Percentiles rank a stretch among this genome's conserved stretches.
Evolutionary conservation across 2,888 invertebrate genomes (phyloP).

Genomic region (Conus canariensis): DNA sequence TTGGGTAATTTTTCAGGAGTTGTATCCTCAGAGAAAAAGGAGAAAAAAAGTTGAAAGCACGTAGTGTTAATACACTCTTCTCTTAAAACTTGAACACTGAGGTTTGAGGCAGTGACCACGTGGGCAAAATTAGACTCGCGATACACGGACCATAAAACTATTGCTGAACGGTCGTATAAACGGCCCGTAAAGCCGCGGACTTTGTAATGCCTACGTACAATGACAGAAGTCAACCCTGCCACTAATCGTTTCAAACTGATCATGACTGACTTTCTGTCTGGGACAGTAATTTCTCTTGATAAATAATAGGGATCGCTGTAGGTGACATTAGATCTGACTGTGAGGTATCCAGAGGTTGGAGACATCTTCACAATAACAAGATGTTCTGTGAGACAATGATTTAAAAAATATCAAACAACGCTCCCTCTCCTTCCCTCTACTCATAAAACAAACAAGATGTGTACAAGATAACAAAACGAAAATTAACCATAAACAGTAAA

Average conservation of each 20-base stretch:
- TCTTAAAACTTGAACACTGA: background rate
- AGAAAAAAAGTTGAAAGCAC: background rate
- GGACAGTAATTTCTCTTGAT: background rate
- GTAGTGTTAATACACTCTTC: background rate
- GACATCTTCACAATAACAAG: too few relatives aligned
- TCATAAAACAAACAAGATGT: too few relatives aligned
- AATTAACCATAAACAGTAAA: too few relatives aligned
- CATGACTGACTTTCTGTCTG: background rate
- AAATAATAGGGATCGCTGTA: background rate
- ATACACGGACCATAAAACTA: background rate
- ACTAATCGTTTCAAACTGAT: background rate
- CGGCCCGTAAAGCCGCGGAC: background rate
- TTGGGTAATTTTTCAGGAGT: background rate
- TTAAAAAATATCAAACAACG: too few relatives aligned
- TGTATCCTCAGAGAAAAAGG: background rate
- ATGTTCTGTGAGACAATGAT: too few relatives aligned
- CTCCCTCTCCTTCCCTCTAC: too few relatives aligned
- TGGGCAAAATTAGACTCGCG: background rate
- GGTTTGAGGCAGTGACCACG: background rate
- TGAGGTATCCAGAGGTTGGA: background rate
- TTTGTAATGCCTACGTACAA: background rate
- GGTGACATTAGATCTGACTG: background rate
- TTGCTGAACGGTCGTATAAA: too few relatives aligned
- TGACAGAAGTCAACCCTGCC: background rate
- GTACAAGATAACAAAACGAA: too few relatives aligned